Evolutionary conservation across 2,113 vertebrate species (phyloP).

Genomic region (Mionectes macconnelli): DNA sequence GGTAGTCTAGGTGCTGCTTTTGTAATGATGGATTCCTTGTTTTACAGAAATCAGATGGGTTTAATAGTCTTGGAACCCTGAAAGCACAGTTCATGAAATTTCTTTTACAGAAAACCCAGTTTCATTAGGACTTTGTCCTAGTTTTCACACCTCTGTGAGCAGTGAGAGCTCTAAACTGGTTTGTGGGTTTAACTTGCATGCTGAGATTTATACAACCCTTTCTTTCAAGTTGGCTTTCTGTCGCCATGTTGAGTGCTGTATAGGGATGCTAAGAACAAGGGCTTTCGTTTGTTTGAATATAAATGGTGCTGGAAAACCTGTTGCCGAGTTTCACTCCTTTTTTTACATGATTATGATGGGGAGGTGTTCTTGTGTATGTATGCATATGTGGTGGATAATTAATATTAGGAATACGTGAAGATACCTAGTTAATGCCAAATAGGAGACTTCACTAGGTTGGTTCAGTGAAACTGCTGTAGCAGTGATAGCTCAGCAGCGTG

Average conservation of each 20-base stretch:
- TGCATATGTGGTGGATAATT: background rate
- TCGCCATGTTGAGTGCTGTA: background rate
- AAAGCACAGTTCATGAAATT: background rate
- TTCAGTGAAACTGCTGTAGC: background rate
- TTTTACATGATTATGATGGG: background rate
- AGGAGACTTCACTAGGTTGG: background rate
- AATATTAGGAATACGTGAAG: background rate
- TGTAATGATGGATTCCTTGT: background rate
- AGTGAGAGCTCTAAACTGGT: background rate
- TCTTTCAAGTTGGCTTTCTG: background rate
- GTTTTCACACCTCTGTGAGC: background rate
- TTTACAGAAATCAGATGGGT: background rate
- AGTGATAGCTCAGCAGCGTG: background rate
- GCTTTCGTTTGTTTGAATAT: background rate
- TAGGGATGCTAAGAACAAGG: background rate
- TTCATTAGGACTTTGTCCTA: background rate
- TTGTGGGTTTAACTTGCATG: background rate
- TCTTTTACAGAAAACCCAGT: background rate
- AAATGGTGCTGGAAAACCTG: background rate
- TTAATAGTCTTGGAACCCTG: background rate
- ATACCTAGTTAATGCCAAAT: background rate
- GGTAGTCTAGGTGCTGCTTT: background rate
- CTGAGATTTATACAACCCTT: background rate
- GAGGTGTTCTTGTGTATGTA: background rate
- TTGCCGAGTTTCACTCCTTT: background rate